Percentiles rank a stretch among this genome's conserved stretches.
Conservation (phyloP, 2,113 vertebrate species). For the Cacatua alba region DNA sequence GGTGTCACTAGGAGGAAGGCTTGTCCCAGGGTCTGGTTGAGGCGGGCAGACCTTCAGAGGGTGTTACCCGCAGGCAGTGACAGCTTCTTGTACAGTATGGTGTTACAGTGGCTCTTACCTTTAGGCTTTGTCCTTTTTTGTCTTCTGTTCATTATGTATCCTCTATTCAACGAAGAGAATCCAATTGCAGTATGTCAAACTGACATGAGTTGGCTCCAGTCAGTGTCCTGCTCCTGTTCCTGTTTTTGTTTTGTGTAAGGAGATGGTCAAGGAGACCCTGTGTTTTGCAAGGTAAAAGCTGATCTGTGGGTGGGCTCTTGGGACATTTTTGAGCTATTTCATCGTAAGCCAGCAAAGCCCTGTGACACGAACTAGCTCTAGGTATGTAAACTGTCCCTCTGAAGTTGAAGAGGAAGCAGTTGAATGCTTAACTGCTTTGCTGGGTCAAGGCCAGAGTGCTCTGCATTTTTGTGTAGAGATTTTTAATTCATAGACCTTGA, state of each 20-base stretch:
- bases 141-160: not conserved
- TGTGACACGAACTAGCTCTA: not conserved
- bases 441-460: not conserved
- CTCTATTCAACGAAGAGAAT: not conserved
- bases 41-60: not conserved
- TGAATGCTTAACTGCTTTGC: conserved; percentile 5
- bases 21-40: fast-evolving
- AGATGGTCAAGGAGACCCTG: not conserved
- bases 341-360: not conserved
- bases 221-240: not conserved
- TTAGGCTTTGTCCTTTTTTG: not conserved
- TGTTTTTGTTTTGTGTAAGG: not conserved
- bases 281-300: not conserved
- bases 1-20: not conserved
- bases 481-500: not conserved
- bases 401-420: not conserved
- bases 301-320: not conserved
- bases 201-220: not conserved
- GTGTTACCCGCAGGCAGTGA: not conserved
- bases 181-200: not conserved
- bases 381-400: not conserved
- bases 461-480: not conserved
- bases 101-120: not conserved
- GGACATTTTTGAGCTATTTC: not conserved
- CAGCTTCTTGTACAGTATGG: not conserved